phyloP scores from a whole-genome alignment of 2,888 invertebrate genomes.

The Spodoptera littoralis region DNA sequence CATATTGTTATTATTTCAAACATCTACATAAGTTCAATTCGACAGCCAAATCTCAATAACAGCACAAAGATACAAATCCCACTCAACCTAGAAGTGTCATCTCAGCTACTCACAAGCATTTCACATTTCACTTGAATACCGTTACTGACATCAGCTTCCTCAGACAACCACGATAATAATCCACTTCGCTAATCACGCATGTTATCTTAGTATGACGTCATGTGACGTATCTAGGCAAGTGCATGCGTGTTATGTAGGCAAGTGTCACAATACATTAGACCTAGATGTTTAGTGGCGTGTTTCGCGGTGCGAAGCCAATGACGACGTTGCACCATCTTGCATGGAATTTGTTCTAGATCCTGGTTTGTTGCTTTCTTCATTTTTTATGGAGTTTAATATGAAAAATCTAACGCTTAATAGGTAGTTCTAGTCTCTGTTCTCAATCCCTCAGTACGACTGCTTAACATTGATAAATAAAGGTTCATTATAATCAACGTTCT shows the following conservation, averaged over 20 bases:
- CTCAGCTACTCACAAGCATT: too few species aligned
- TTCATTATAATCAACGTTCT: too few species aligned
- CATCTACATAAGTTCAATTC: too few species aligned
- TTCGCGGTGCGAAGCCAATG: conserved; percentile 28
- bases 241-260: conserved; percentile 45
- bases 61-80: too few species aligned
- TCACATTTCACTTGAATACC: conserved; percentile 1
- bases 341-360: conserved; percentile 7
- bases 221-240: conserved; percentile 50
- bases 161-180: conserved; percentile 20
- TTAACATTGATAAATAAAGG: too few species aligned
- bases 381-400: conserved; percentile 17
- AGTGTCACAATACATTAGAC: conserved; percentile 49
- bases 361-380: conserved; percentile 18
- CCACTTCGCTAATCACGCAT: conserved; percentile 37
- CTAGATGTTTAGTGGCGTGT: conserved; percentile 43
- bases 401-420: too few species aligned
- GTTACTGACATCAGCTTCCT: conserved; percentile 1
- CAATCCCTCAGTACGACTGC: too few species aligned
- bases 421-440: too few species aligned
- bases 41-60: too few species aligned
- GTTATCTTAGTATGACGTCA: conserved; percentile 48
- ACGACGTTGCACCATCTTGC: conserved; percentile 27
- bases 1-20: too few species aligned
- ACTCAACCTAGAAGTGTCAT: too few species aligned